Evolutionary conservation across 2,113 vertebrate genomes (phyloP), one percentile per base, ranked within the genome.

Genomic region (Fregata magnificens): DNA sequence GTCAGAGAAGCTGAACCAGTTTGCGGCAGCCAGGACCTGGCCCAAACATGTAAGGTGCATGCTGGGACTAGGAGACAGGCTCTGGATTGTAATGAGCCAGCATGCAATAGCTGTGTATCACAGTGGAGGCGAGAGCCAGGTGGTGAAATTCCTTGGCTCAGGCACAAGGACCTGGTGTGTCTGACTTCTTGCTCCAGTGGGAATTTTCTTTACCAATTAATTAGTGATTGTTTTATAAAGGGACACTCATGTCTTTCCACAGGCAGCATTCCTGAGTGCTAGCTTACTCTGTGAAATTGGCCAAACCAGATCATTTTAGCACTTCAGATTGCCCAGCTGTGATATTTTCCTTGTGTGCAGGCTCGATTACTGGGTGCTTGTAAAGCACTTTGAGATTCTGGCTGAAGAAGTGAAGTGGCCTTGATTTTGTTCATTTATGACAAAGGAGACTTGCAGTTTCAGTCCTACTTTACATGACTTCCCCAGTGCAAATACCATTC

Each of bases 81-180:
- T 77, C 59, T 81, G 90, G 82, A 26, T 76, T 86, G 82, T 36
- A 67, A 4, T 17, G 71, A 94, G 73, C 82, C 72, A 86, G 85
- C 12, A 3, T 62, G 79, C 85, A 94, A 31, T 18, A 49, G 74
- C 71, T 74, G 34, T 67, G 55, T 52, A 40, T 88, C 88, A 40
- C 88, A 71, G 45, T 17, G 87, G 82, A 89, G 80, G 65, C 4
- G 20, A 95, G 82, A 88, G 50, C 94, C 95, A 95, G 91, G 81
- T 91, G 93, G 32, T 92, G 91, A 92, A 93, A 93, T 66, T 88
- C 88, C 91, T 79, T 96, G 93, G 90, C 90, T 86, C 42, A 38
- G 79, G 77, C 74, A 71, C 86, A 59, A 74, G 76, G 66, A 50
- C 82, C 74, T 79, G 79, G n/a, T 73, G 79, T 53, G 72, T 83